Percentiles rank a stretch among this genome's conserved stretches.
These are phyloP conservation scores for Heliconius melpomene DNA, from an alignment of 1,140 invertebrate genomes.

Conservation along the genomic window DNA sequence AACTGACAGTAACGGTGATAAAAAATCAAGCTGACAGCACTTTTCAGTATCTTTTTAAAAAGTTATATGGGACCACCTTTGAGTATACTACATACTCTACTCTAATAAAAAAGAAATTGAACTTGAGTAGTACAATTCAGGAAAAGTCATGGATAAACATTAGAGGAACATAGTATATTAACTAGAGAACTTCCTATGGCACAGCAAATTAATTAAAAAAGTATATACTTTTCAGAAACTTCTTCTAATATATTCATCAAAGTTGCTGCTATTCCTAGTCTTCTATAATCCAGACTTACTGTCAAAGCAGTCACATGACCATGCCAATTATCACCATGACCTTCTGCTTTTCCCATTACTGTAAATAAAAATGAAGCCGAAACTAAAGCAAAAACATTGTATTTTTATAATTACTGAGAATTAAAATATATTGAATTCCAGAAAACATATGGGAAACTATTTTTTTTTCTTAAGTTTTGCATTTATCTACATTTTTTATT, in stretches of 20 bases:
- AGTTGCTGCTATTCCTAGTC: conserved; percentile 94
- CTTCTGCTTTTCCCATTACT: conserved; percentile 99
- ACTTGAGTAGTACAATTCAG: conserved; percentile 63
- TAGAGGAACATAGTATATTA: too few species aligned
- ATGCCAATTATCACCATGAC: conserved; percentile 97
- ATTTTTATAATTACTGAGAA: too few species aligned
- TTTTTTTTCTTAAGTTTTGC: too few species aligned
- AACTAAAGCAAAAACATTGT: too few species aligned
- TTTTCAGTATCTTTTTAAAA: too few species aligned
- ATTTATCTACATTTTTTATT: background rate
- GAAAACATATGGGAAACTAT: background rate
- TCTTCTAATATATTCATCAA: conserved; percentile 98
- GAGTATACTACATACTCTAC: too few species aligned
- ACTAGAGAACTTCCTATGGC: too few species aligned
- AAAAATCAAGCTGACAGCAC: too few species aligned
- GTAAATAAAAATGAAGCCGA: conserved; percentile 51
- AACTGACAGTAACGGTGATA: too few species aligned
- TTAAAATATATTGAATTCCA: background rate
- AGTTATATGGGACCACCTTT: too few species aligned
- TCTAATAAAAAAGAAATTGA: too few species aligned
- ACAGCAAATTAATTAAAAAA: conserved; percentile 12
- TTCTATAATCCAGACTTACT: conserved; percentile 96
- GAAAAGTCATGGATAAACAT: background rate
- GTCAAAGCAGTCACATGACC: conserved; percentile 99
- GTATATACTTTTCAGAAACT: conserved; percentile 94